Base-by-base conservation (phyloP, 2,113 vertebrate species). In the Capreolus pygargus region DNA sequence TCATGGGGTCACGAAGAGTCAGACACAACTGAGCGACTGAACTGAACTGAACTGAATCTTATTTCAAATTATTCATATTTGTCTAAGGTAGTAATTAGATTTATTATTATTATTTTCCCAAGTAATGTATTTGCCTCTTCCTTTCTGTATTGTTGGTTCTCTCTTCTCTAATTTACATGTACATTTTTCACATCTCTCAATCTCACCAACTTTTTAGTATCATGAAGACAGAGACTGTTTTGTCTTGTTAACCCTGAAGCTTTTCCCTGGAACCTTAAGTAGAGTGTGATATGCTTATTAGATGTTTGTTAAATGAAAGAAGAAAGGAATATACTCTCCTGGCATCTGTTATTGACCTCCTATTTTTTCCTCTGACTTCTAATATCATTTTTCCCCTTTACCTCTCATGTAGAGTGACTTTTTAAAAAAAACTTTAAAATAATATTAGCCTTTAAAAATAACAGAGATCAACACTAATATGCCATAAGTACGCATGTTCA, bases 351-450 rank as follows among this genome's bases (percentile, higher is more conserved):
- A 81, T 27, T 27, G 64, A 54, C 4, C 25, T 81, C 9, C 6
- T 47, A 60, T 86, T 95, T 74, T 92, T 91, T 81, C 57, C 39
- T 67, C 30, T 95, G 83, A 70, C 4, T 54, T 54, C 12, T 25
- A 60, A 52, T 67, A 76, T 39, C n/a, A 39, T 52, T 27, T 78
- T 89, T 89, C 16, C 47, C 15, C 64, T 78, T 91, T 61, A 54
- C 23, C 9, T 89, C 15, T 25, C 33, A 61, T 86, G 50, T n/a
- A 43, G 6, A 36, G 1, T 23, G 55, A 33, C 7, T 7, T 78
- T 52, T 39, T 12, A 0, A 30, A 79, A 47, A 79, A 81, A 2
- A 81, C 17, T 94, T 61, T 13, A 33, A 81, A 43, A n/a, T 58
- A 64, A 27, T 30, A 39, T 33, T 36, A 81, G 7, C 30, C 45